Percentiles rank a stretch among this genome's conserved stretches.
phyloP scores from a whole-genome alignment of 2,113 vertebrate genomes.

The Hemibagrus wyckioides region DNA sequence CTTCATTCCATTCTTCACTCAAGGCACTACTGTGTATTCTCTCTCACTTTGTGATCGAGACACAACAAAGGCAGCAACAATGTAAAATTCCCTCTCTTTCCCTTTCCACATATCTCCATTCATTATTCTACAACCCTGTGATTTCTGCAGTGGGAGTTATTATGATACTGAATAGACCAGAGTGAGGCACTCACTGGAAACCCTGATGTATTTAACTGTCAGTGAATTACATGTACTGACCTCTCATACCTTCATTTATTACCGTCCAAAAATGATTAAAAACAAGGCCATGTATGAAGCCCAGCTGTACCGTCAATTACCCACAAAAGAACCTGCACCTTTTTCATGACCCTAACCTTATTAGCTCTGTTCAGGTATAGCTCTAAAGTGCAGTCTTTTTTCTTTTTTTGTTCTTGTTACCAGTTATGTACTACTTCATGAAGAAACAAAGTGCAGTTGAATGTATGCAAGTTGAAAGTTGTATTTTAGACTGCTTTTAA shows the following conservation, averaged over 20 bases:
- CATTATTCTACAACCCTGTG: background rate
- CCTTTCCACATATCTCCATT: background rate
- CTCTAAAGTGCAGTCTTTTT: background rate
- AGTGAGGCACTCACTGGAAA: background rate
- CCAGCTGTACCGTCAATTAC: background rate
- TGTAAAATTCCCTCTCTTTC: background rate
- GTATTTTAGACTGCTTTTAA: background rate
- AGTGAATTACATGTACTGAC: background rate
- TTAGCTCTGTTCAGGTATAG: background rate
- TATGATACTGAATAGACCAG: background rate
- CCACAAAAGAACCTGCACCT: background rate
- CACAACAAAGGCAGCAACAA: background rate
- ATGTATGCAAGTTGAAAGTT: background rate
- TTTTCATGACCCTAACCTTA: background rate
- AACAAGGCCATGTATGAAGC: background rate
- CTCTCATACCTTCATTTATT: background rate
- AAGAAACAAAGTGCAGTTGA: background rate
- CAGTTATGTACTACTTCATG: background rate
- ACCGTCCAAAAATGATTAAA: background rate
- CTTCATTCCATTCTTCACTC: slow-evolving; percentile 63
- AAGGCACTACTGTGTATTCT: slow-evolving; percentile 65
- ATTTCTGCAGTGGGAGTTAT: background rate
- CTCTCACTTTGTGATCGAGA: background rate
- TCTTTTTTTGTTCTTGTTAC: background rate
- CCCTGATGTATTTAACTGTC: slow-evolving; percentile 1